Evolutionary conservation across 2,888 invertebrate species (phyloP), one percentile per base, ranked within the genome.

Genomic region (Galerucella calmariensis): DNA sequence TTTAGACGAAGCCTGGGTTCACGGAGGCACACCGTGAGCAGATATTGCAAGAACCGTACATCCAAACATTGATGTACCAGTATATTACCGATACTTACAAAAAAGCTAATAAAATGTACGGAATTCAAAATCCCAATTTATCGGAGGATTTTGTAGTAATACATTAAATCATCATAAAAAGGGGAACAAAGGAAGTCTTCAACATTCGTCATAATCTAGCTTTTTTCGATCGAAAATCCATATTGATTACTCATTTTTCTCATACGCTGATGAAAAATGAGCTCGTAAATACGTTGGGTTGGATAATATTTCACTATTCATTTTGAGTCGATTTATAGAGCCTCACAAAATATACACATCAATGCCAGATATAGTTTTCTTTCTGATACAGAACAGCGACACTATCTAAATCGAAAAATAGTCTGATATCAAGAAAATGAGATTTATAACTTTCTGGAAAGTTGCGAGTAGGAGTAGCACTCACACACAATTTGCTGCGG

Each of bases 121-220:
- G 61, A 58, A 41, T 48, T 51, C 16, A 72, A 63, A 72, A 67
- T 59, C 62, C 63, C 58, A 69, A 76, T 74, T 76, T 76, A 76
- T 72, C 74, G 62, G 62, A 61, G 72, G 72, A 76, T 76, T 72
- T 63, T 63, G 67, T 67, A 74, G 58, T 74, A 69, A 76, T 74
- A 74, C 76, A 72, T 74, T 76, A 63, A 72, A 74, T 72, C 69
- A 71, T 67, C 69, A 72, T 74, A 67, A 69, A 76, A 75, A 53
- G 72, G 72, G 68, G 74, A 76, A 76, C 72, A 67, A 58, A 69
- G 69, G 74, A 74, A 74, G 74, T 76, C 76, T 74, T 74, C 72
- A 77, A 77, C 77, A 77, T 75, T 77, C 75, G 75, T 77, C 75
- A 75, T 75, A 77, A 77, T 75, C 73, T 77, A 75, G 74, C 74